Evolutionary conservation across 2,113 vertebrate genomes (phyloP), one percentile per base, ranked within the genome.

Genomic region (Xiphophorus maculatus): DNA sequence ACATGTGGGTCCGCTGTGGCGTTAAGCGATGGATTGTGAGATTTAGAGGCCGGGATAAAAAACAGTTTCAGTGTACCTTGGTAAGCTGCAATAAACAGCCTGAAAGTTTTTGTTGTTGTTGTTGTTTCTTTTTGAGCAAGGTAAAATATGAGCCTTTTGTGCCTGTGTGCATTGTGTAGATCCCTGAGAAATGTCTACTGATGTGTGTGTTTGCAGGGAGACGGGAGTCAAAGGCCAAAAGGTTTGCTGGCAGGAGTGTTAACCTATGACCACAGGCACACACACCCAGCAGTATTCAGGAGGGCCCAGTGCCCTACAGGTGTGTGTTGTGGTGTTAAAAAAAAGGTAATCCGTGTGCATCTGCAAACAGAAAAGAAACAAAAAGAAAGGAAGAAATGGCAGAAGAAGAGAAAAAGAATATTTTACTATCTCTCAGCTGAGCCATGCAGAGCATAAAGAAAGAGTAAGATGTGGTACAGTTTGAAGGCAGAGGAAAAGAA

Each of bases 401-500:
- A 27, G 73, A 71, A 74, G 33, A 64, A 69, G 68, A 71, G 44
- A 79, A 1, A 48, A 48, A n/a, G 62, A 30, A 29, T 33, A 82
- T 83, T 79, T 81, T 83, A 84, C 88, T 74, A 87, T 82, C 88
- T 85, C 79, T 74, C 71, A 87, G 25, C 51, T 58, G 51, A 58
- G 51, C 77, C 73, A 84, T 74, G 77, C 69, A 69, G 82, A 76
- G 87, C 79, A 81, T 83, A 65, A 83, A 79, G 73, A 74, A 51
- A 87, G 83, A 80, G 80, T 80, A 70, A 88, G 76, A 81, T 82
- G 73, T 74, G 75, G 63, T 60, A 67, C 90, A 83, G 77, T 87
- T 87, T 83, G 71, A 85, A 89, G 83, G 75, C 68, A 77, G 35
- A 77, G 74, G 70, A 84, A 78, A 54, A 29, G 78, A 15, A 65